phyloP scores from a whole-genome alignment of 2,113 vertebrate genomes.

The Pseudorasbora parva region DNA sequence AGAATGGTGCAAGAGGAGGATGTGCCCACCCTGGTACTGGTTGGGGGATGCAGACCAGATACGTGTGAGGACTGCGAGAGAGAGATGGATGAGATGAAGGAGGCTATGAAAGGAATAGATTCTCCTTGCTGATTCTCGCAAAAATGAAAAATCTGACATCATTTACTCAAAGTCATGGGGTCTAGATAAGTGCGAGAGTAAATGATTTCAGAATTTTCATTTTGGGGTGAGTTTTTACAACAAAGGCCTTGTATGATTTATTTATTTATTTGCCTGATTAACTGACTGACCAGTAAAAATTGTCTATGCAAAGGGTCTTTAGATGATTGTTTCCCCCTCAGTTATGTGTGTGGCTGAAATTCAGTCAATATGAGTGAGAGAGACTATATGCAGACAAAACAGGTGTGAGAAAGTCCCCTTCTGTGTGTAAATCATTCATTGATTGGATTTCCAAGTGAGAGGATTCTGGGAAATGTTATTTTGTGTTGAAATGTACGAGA shows the following conservation, averaged over 20 bases:
- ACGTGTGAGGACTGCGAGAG: conserved; percentile 79
- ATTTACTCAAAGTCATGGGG: neutral
- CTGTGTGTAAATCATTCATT: neutral
- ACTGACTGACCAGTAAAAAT: neutral
- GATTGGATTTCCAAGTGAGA: conserved; percentile 27
- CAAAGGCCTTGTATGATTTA: neutral
- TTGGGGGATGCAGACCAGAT: conserved; percentile 72
- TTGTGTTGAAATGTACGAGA: conserved; percentile 11
- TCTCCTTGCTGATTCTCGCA: conserved; percentile 67
- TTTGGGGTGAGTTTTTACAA: neutral
- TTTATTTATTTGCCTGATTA: neutral
- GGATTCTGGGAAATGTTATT: neutral
- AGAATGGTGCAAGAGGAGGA: conserved; percentile 68
- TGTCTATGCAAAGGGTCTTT: neutral
- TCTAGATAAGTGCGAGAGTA: neutral
- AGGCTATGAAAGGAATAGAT: conserved; percentile 63
- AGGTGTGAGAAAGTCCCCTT: neutral
- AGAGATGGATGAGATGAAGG: conserved; percentile 75
- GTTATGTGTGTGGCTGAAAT: conserved; percentile 25
- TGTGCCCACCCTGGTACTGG: conserved; percentile 73
- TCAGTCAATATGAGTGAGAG: neutral
- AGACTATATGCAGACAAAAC: neutral
- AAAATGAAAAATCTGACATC: neutral
- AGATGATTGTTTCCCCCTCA: neutral
- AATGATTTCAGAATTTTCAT: neutral